Conservation (phyloP, 2,888 invertebrate species). For the Embidobia sp. region DNA sequence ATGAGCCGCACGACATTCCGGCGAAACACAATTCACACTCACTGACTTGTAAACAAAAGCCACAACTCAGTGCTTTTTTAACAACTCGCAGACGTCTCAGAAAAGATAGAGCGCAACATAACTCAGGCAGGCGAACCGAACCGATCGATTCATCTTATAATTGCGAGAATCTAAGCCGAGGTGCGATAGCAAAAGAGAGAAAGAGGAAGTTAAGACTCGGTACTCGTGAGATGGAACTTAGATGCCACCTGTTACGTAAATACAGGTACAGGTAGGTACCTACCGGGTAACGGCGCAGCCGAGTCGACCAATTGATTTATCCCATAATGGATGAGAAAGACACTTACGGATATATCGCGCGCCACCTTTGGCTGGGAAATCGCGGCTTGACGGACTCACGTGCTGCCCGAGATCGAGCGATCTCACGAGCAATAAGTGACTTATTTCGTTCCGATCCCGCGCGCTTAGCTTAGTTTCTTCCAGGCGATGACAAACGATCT, state of each 20-base stretch:
- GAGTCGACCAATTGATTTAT: constrained; percentile 61
- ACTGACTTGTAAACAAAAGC: constrained; percentile 17
- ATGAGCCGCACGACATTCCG: not conserved
- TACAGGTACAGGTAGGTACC: constrained; percentile 49
- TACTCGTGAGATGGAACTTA: constrained; percentile 51
- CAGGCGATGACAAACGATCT: constrained; percentile 52
- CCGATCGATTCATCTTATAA: constrained; percentile 57
- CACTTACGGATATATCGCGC: constrained; percentile 60
- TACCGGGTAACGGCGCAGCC: constrained; percentile 29
- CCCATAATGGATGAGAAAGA: constrained; percentile 55
- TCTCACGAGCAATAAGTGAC: constrained; percentile 48
- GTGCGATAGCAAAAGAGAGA: constrained; percentile 51
- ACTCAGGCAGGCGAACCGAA: constrained; percentile 19
- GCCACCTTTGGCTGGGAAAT: constrained; percentile 61
- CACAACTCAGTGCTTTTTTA: constrained; percentile 15
- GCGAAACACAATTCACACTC: constrained; percentile 11
- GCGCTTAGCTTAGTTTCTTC: constrained; percentile 7
- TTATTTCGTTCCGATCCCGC: constrained; percentile 54
- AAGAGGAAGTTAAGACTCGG: constrained; percentile 38
- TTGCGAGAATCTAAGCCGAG: constrained; percentile 50
- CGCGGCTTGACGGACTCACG: constrained; percentile 42
- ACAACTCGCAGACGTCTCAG: not conserved
- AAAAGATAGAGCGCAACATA: constrained; percentile 14
- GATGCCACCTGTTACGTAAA: constrained; percentile 65
- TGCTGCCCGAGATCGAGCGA: constrained; percentile 38